Base-by-base conservation (phyloP, 2,888 invertebrate genomes). In the Oasisia sp. region DNA sequence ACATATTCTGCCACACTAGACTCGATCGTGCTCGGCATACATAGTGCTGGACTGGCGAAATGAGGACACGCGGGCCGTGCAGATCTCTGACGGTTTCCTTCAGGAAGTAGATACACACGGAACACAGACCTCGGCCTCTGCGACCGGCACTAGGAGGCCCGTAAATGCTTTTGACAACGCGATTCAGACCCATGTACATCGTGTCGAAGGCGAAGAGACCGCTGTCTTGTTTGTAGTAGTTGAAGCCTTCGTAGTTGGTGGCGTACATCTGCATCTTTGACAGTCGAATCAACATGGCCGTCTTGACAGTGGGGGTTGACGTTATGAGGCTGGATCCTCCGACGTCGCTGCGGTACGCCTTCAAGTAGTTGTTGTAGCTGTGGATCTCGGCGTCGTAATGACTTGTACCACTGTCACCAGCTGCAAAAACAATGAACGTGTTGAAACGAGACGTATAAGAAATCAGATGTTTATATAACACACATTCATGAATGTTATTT, bases 161-260 rank as follows among this genome's bases (percentile, higher is more conserved):
- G n/a, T 7, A n/a, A 27, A 27, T 27, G n/a, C 2, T 7, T 1
- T 19, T 2, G n/a, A 74, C 74, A 74, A 74, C 74, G 27, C 74
- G 74, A n/a, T 74, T 74, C 74, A 74, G n/a, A 74, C 74, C 74
- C 74, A 74, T 74, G 74, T 74, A 74, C 74, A 74, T 74, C 27
- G 74, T 74, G 74, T 74, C 74, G 74, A 74, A 74, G 7, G 74
- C 19, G 74, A 74, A 74, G 4, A 74, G 74, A n/a, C 74, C 74
- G 2, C 5, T 74, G 27, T 74, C 74, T 74, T 74, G 27, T n/a
- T 74, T 74, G 27, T 74, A 74, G 74, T 74, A 74, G n/a, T 74
- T 74, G 74, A 19, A 27, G 27, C n/a, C 27, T n/a, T 74, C 74
- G 74, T 74, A 74, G 74, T 74, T 7, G 7, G 74, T 74, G 19